Evolutionary conservation across 2,113 vertebrate genomes (phyloP).

Genomic region (Galeopterus variegatus): DNA sequence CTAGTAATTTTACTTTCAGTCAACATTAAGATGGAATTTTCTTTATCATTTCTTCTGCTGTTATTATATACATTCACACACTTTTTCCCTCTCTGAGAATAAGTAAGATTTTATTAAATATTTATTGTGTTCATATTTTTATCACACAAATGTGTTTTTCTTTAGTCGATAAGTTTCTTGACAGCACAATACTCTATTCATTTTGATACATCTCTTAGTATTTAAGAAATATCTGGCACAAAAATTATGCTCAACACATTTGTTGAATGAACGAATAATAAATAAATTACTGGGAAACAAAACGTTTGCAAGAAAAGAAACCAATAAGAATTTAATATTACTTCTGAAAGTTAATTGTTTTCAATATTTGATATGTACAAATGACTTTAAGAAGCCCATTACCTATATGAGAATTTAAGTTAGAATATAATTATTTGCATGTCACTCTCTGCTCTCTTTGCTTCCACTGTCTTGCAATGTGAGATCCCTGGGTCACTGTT

Average conservation of each 20-base stretch:
- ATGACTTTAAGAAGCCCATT: neutral
- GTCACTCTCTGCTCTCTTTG: neutral
- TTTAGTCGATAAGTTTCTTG: neutral
- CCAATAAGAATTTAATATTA: constrained; percentile 44
- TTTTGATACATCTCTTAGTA: neutral
- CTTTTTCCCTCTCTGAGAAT: neutral
- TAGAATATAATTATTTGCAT: constrained; percentile 2
- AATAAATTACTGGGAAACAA: neutral
- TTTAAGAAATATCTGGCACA: neutral
- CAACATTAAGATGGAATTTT: neutral
- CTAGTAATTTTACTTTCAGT: neutral
- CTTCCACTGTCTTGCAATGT: too few species aligned
- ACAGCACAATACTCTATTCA: constrained; percentile 23
- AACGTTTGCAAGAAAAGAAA: neutral
- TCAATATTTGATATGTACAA: neutral
- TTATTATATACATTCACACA: neutral
- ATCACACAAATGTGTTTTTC: neutral
- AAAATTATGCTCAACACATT: neutral
- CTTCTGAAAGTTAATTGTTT: neutral
- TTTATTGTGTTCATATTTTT: neutral
- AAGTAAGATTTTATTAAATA: neutral
- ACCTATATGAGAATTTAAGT: neutral
- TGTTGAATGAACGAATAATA: constrained; percentile 9
- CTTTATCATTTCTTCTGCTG: neutral
- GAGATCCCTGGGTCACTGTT: too few species aligned